phyloP scores from a whole-genome alignment of 1,140 invertebrate genomes.

The Aphis craccivora region DNA sequence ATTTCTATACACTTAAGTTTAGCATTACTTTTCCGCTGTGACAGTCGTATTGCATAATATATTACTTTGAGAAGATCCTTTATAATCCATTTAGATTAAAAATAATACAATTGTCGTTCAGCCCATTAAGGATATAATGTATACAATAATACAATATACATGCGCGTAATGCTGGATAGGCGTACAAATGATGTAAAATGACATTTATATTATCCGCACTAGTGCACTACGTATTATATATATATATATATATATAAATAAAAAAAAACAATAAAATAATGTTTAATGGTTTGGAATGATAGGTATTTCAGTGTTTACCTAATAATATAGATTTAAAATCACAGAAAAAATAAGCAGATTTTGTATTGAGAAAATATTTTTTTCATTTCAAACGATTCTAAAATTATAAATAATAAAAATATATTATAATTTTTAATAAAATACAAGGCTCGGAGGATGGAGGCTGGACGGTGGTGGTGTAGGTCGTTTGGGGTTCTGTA shows the following conservation, averaged over 20 bases:
- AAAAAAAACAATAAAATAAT: background rate
- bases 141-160: too few relatives aligned
- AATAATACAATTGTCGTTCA: background rate
- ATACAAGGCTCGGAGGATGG: background rate
- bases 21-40: background rate
- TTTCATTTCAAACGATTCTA: background rate
- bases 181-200: background rate
- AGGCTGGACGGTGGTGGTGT: too few relatives aligned
- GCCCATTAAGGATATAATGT: background rate
- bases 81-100: conserved; percentile 10
- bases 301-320: background rate
- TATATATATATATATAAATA: too few relatives aligned
- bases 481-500: too few relatives aligned
- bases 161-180: background rate
- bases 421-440: background rate
- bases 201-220: background rate
- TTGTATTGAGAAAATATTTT: background rate
- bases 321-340: background rate
- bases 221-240: background rate
- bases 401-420: background rate
- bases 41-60: background rate
- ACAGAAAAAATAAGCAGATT: background rate
- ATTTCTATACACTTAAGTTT: background rate
- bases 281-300: background rate
- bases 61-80: background rate